Evolutionary conservation across 2,888 invertebrate species (phyloP), one percentile per base, ranked within the genome.

Genomic region (Ormyrus thymus): DNA sequence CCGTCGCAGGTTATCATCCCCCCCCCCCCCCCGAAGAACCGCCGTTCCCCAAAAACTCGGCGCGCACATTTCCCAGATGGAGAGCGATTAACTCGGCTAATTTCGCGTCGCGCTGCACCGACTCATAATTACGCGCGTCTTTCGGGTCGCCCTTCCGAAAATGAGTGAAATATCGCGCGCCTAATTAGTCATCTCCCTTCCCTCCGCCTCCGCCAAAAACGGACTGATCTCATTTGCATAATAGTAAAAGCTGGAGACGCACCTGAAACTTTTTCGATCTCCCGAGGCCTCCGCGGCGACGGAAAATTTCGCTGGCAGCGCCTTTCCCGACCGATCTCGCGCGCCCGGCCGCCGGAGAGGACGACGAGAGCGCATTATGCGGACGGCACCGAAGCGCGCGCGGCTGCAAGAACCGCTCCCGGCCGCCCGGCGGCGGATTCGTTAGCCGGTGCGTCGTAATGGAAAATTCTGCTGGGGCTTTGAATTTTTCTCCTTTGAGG

Each of bases 51-150:
- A 29, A 29, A 29, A 29, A 29, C 29, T 15, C 13, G n/a, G 45
- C 13, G n/a, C 51, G 51, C 55, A 43, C 43, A 76, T 62, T 29
- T 62, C 62, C 59, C 43, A 61, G 15, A 70, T 15, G 48, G 10
- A 45, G 66, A 62, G 79, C 82, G 80, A 82, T 82, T 83, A 85
- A 85, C 81, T 82, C 81, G 81, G 76, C 82, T 83, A 83, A 83
- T 84, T 85, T 82, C 58, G 65, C 65, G 62, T 13, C 77, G 58
- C 64, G 45, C 13, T 29, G 11, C 51, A 51, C 56, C 69, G 66
- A 53, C 66, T 64, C 61, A 61, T 56, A 78, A 78, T 72, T 78
- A 62, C 55, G 48, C 55, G 48, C 61, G 48, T 68, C 66, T 68
- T 68, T 55, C 46, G 43, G 51, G 29, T n/a, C 3, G 29, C 29